Conservation (phyloP, 2,888 invertebrate species). For the Drosophila ustulata region DNA sequence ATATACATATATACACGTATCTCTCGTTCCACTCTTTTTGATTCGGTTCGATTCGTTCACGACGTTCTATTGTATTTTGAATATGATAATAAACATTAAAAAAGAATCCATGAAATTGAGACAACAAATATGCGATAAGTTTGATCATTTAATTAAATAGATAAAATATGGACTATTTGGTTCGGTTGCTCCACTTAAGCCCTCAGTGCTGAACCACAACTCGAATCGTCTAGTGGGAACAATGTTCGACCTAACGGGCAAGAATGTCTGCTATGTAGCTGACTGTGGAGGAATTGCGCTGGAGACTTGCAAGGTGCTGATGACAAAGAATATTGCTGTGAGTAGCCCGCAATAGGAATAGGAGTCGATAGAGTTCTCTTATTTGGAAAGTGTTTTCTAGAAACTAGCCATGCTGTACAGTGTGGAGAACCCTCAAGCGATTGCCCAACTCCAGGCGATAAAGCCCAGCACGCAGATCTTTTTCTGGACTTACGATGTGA, state of each 20-base stretch:
- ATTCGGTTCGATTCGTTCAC: constrained; percentile 4
- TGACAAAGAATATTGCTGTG: constrained; percentile 76
- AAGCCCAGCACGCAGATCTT: constrained; percentile 66
- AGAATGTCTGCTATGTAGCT: constrained; percentile 79
- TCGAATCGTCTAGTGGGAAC: constrained; percentile 12
- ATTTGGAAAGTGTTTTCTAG: constrained; percentile 44
- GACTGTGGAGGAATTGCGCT: constrained; percentile 81
- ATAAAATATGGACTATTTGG: constrained; percentile 22
- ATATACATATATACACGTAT: background rate
- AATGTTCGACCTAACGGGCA: constrained; percentile 74
- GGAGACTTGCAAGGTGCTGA: constrained; percentile 76
- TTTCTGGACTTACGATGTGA: constrained; percentile 77
- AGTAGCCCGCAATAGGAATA: constrained; percentile 39
- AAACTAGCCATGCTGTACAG: constrained; percentile 78
- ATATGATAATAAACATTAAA: constrained; percentile 31
- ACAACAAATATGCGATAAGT: constrained; percentile 50
- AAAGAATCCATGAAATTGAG: constrained; percentile 30
- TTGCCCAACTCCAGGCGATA: constrained; percentile 63
- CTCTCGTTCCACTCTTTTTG: constrained; percentile 17
- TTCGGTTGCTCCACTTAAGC: constrained; percentile 10
- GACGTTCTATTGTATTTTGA: constrained; percentile 7
- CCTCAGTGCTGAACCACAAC: constrained; percentile 43
- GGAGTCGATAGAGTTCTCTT: constrained; percentile 16
- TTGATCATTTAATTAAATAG: constrained; percentile 59
- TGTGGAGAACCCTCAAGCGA: constrained; percentile 63